phyloP scores from a whole-genome alignment of 2,113 vertebrate species.

The Pachycephala philippinensis region DNA sequence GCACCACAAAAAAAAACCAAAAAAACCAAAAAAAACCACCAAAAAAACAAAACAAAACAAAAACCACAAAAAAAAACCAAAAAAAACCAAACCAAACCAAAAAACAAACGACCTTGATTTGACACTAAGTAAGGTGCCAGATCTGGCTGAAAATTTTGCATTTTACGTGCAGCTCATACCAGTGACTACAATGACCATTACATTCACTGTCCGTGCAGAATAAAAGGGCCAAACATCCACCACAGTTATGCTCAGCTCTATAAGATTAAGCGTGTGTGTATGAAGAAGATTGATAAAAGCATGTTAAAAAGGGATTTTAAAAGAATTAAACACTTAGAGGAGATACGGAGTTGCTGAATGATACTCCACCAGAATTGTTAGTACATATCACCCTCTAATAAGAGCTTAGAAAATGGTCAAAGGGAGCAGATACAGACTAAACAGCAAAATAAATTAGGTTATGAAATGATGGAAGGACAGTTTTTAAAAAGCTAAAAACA shows the following conservation, averaged over 20 bases:
- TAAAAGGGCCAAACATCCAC: neutral
- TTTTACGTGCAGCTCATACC: neutral
- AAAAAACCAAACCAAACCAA: neutral
- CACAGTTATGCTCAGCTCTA: neutral
- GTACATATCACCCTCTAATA: neutral
- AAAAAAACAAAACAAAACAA: neutral
- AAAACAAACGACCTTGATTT: neutral
- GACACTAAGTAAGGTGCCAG: neutral
- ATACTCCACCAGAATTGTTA: neutral
- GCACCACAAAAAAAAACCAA: neutral
- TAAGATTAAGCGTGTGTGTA: neutral
- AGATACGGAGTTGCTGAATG: neutral
- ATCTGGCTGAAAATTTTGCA: neutral
- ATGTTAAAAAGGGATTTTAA: neutral
- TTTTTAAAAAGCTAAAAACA: neutral
- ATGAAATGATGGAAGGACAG: neutral
- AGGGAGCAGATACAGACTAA: neutral
- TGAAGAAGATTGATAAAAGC: neutral
- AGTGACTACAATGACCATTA: neutral
- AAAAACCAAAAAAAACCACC: neutral
- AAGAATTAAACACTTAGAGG: neutral
- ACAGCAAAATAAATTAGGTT: neutral
- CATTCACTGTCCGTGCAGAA: neutral
- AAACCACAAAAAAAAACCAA: neutral
- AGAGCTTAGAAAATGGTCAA: neutral